Evolutionary conservation across 2,797 vertebrate genomes (phyloP).

Genomic region (Moxostoma hubbsi): DNA sequence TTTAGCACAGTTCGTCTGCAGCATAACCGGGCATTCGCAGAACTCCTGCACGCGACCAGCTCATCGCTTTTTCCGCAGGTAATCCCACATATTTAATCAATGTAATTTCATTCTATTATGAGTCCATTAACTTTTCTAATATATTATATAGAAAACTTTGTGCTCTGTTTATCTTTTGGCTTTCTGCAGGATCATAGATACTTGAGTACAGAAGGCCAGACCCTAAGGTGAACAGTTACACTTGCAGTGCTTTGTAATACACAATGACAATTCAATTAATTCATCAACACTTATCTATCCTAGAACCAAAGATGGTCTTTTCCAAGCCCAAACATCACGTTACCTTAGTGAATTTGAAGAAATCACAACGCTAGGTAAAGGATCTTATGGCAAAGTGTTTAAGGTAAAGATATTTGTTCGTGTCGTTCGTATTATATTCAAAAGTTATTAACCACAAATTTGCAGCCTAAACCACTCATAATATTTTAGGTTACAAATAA

Average conservation of each 20-base stretch:
- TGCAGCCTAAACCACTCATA: neutral
- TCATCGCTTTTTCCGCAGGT: constrained; percentile 82
- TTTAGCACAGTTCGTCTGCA: constrained; percentile 94
- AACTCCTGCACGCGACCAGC: constrained; percentile 87
- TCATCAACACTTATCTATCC: neutral
- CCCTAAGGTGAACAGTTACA: constrained; percentile 75
- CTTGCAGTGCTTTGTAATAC: neutral
- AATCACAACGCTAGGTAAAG: constrained; percentile 86
- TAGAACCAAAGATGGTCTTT: constrained; percentile 79
- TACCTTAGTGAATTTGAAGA: constrained; percentile 97
- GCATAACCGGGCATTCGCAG: constrained; percentile 91
- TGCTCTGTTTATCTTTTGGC: neutral
- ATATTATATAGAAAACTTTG: too few relatives aligned
- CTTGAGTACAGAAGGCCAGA: constrained; percentile 70
- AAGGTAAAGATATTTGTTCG: constrained; percentile 77
- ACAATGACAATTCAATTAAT: neutral
- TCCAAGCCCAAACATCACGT: constrained; percentile 92
- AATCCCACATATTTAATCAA: constrained; percentile 3
- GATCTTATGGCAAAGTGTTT: constrained; percentile 93
- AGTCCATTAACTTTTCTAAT: neutral
- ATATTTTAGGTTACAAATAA: constrained; percentile 90
- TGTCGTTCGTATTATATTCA: constrained; percentile 6
- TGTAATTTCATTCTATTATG: neutral
- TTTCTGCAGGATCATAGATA: constrained; percentile 74
- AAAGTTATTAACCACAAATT: neutral